phyloP scores from a whole-genome alignment of 2,113 vertebrate species.

The Percopsis transmontana region DNA sequence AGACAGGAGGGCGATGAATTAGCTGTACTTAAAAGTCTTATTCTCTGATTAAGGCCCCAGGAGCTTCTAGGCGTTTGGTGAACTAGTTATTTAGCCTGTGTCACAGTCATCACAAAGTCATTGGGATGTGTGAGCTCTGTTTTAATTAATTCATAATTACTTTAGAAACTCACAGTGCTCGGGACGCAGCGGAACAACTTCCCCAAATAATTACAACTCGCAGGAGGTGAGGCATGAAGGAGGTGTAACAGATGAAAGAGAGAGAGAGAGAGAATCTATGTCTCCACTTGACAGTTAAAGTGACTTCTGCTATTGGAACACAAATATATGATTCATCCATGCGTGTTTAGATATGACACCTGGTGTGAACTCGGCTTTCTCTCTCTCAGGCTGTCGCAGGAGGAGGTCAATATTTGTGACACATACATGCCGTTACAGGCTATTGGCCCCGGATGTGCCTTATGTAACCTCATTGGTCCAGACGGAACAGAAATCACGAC shows the following conservation, averaged over 20 bases:
- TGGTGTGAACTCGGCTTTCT: no score
- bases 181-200: conserved; percentile 23
- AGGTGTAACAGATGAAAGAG: neutral
- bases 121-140: conserved; percentile 36
- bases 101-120: conserved; percentile 45
- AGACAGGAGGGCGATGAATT: conserved; percentile 20
- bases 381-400: no score
- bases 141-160: conserved; percentile 65
- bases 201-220: conserved; percentile 52
- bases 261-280: neutral
- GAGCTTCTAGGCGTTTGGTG: neutral
- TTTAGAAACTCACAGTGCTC: conserved; percentile 42
- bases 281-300: no score
- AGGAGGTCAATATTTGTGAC: no score
- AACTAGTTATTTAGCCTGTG: conserved; percentile 21
- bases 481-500: neutral
- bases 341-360: no score
- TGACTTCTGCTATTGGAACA: no score
- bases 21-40: conserved; percentile 30
- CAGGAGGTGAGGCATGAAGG: neutral
- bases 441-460: no score
- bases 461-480: neutral
- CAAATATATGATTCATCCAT: no score
- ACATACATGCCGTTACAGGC: no score
- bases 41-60: conserved; percentile 41